Evolutionary conservation across 2,113 vertebrate genomes (phyloP).

Genomic region (Galbula dea): DNA sequence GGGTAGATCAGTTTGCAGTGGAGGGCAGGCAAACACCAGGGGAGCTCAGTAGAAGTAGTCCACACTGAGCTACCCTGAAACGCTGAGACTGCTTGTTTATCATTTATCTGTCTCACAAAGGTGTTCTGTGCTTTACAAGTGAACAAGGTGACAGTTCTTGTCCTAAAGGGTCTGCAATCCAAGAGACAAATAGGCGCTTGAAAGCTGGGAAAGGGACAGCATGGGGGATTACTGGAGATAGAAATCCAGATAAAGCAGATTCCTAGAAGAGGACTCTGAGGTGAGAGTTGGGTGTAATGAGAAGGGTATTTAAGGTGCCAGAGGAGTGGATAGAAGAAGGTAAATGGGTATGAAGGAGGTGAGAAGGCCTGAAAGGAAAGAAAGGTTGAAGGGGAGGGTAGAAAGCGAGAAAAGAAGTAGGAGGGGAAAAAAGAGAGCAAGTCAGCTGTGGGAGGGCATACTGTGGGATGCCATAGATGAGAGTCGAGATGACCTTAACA

Average conservation of each 20-base stretch:
- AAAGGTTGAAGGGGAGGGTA: slow-evolving; percentile 14
- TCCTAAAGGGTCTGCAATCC: background rate
- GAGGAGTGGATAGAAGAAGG: background rate
- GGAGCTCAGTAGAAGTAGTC: background rate
- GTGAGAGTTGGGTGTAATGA: background rate
- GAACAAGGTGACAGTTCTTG: background rate
- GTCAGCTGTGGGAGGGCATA: slow-evolving; percentile 33
- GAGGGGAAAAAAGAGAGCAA: slow-evolving; percentile 32
- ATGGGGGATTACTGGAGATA: background rate
- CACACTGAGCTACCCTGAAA: background rate
- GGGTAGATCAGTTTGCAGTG: background rate
- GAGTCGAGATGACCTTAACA: slow-evolving; percentile 52
- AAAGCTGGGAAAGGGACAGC: background rate
- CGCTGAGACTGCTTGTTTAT: background rate
- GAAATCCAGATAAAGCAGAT: background rate
- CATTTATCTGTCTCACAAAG: background rate
- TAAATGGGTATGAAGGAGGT: background rate
- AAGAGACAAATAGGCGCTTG: background rate
- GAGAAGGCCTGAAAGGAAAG: slow-evolving; percentile 42
- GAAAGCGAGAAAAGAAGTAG: slow-evolving; percentile 45
- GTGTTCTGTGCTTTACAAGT: background rate
- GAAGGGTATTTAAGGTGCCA: background rate
- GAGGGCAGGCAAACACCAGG: background rate
- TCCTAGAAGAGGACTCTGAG: background rate
- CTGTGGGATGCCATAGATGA: slow-evolving; percentile 35